Evolutionary conservation across 2,888 invertebrate species (phyloP).

Genomic region (Agriopis leucophaearia): DNA sequence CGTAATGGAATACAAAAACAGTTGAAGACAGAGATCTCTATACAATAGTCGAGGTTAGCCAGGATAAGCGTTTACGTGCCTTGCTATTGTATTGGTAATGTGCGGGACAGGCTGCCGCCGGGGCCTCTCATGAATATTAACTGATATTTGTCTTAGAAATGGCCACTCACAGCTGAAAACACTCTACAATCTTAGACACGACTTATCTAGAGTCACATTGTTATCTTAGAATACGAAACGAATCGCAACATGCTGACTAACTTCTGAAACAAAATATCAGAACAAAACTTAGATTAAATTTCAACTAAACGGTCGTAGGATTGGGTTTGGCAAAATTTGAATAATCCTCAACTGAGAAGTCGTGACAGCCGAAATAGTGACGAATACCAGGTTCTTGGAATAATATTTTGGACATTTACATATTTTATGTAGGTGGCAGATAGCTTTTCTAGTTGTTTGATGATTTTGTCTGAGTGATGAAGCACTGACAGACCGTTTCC

Average conservation of each 20-base stretch:
- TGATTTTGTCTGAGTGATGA: constrained; percentile 20
- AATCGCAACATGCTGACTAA: constrained; percentile 41
- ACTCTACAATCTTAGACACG: constrained; percentile 62
- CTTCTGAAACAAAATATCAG: constrained; percentile 30
- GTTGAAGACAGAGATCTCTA: constrained; percentile 64
- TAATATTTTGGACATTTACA: constrained; percentile 26
- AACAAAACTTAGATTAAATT: constrained; percentile 32
- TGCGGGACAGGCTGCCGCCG: constrained; percentile 64
- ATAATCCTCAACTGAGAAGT: constrained; percentile 28
- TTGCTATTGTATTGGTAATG: constrained; percentile 79
- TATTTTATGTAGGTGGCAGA: constrained; percentile 28
- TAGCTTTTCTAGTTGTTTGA: constrained; percentile 28
- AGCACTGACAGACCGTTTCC: constrained; percentile 25
- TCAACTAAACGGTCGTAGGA: constrained; percentile 24
- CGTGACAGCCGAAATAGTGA: constrained; percentile 28
- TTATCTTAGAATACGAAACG: constrained; percentile 46
- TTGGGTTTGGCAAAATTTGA: constrained; percentile 33
- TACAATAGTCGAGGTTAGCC: constrained; percentile 72
- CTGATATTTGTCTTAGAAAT: constrained; percentile 71
- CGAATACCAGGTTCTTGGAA: constrained; percentile 21
- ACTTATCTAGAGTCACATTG: constrained; percentile 50
- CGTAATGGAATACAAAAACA: constrained; percentile 61
- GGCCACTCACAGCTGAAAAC: constrained; percentile 66
- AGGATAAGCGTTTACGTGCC: constrained; percentile 65
- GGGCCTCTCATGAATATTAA: constrained; percentile 82